Evolutionary conservation across 1,140 invertebrate species (phyloP).

Genomic region (Dendrolimus punctatus): DNA sequence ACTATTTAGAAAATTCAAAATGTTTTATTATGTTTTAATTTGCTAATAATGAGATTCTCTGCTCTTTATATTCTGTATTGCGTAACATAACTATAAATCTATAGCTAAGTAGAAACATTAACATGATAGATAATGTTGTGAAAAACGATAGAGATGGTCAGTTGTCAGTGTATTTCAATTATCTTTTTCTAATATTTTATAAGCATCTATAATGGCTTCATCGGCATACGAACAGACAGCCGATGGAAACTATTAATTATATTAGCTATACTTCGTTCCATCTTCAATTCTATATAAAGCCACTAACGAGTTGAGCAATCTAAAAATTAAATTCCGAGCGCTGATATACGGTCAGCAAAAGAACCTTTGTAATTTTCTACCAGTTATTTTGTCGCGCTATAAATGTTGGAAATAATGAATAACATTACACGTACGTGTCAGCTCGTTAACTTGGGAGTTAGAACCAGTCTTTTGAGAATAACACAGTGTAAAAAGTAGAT

Average conservation of each 20-base stretch:
- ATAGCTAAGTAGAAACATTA: too few relatives aligned
- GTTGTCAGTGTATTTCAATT: too few relatives aligned
- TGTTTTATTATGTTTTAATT: too few relatives aligned
- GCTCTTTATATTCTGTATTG: too few relatives aligned
- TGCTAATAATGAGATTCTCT: too few relatives aligned
- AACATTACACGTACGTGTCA: constrained; percentile 31
- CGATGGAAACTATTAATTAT: constrained; percentile 53
- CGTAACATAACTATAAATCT: too few relatives aligned
- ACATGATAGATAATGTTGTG: too few relatives aligned
- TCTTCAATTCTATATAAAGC: constrained; percentile 39
- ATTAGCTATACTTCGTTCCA: constrained; percentile 42
- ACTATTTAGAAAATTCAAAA: too few relatives aligned
- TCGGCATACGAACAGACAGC: constrained; percentile 25
- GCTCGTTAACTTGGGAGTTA: constrained; percentile 40
- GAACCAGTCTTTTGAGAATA: constrained; percentile 29
- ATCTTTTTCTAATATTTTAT: constrained; percentile 38
- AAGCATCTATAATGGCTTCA: constrained; percentile 59
- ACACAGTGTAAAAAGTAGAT: constrained; percentile 32
- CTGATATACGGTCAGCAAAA: constrained; percentile 37
- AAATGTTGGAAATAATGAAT: constrained; percentile 40
- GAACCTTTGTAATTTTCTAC: constrained; percentile 32
- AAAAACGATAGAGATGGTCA: too few relatives aligned
- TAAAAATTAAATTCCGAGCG: constrained; percentile 54
- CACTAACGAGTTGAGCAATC: constrained; percentile 31
- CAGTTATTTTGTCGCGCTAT: constrained; percentile 36